Percentiles rank a stretch among this genome's conserved stretches.
Evolutionary conservation across 2,888 invertebrate species (phyloP).

Genomic region (Apotomis betuletana): DNA sequence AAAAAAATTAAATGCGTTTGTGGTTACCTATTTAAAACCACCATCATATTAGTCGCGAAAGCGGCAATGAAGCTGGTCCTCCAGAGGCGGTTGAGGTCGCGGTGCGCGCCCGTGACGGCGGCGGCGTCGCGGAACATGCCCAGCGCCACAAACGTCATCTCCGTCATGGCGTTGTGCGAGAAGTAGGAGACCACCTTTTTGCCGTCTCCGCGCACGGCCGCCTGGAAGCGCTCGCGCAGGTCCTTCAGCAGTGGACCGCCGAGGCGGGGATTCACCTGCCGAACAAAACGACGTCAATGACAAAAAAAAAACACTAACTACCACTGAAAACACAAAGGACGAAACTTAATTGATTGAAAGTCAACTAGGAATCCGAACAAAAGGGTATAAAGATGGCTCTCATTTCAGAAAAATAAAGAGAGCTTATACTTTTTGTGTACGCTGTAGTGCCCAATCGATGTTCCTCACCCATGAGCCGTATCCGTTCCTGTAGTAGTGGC

Average conservation of each 20-base stretch:
- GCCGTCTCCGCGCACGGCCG: conserved; percentile 42
- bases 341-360: too few species aligned
- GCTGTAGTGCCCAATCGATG: too few species aligned
- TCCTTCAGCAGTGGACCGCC: conserved; percentile 87
- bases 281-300: not conserved
- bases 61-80: conserved; percentile 84
- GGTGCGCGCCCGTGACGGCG: conserved; percentile 81
- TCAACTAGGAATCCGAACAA: too few species aligned
- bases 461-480: conserved; percentile 44
- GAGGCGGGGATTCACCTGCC: conserved; percentile 52
- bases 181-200: conserved; percentile 85
- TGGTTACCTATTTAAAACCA: conserved; percentile 85
- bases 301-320: too few species aligned
- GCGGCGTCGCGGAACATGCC: conserved; percentile 83
- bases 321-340: too few species aligned
- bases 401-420: too few species aligned
- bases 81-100: conserved; percentile 81
- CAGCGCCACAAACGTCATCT: conserved; percentile 82
- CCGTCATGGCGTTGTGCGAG: conserved; percentile 83
- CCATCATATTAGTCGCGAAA: conserved; percentile 86
- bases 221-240: conserved; percentile 77
- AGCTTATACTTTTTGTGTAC: not conserved
- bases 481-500: conserved; percentile 82
- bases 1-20: too few species aligned
- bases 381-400: too few species aligned